Base-by-base conservation (phyloP, 2,888 invertebrate species). In the Blera fallax region DNA sequence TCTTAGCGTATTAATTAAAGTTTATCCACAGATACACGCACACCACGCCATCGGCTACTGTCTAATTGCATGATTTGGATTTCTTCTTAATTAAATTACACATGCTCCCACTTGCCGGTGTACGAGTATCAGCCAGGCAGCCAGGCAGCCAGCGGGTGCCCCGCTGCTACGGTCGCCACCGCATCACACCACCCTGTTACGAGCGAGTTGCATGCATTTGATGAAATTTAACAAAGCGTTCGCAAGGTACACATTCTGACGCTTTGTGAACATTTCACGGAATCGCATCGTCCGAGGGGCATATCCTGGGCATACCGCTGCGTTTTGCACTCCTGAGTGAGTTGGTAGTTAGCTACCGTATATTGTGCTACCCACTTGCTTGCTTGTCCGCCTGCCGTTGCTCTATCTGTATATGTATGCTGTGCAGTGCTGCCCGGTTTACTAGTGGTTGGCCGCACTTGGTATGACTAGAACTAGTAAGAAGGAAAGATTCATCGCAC, bases 71-170 rank as follows among this genome's bases (percentile, higher is more conserved):
- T 85, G 85, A 85, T 85, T 85, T 85, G 76, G 85, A 85, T 85
- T 85, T 85, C 85, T 85, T 85, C 85, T 85, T 85, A 85, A 85
- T 85, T 85, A 85, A 85, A 85, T 85, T 81, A 85, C 81, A 85
- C 76, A 64, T 65, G 50, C 18, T 34, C 54, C 58, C 48, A 3
- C 43, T 21, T 43, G 18, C n/a, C 56, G 3, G 52, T 24, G 50
- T 34, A 24, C 4, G n/a, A n/a, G 21, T 48, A 37, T 50, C 32
- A 45, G 37, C 21, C 11, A 14, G 34, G 24, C 16, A 32, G 32
- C 2, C 37, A 14, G 27, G 10, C 48, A 48, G 48, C 74, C 64
- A 64, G 34, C 40, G 8, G 54, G 29, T 45, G 52, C 16, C 37
- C 11, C 10, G n/a, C 40, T 56, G 29, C 43, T 27, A 81, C 6